Percentiles rank a stretch among this genome's conserved stretches.
phyloP scores from a whole-genome alignment of 1,140 invertebrate genomes.

The Reticulitermes speratus region DNA sequence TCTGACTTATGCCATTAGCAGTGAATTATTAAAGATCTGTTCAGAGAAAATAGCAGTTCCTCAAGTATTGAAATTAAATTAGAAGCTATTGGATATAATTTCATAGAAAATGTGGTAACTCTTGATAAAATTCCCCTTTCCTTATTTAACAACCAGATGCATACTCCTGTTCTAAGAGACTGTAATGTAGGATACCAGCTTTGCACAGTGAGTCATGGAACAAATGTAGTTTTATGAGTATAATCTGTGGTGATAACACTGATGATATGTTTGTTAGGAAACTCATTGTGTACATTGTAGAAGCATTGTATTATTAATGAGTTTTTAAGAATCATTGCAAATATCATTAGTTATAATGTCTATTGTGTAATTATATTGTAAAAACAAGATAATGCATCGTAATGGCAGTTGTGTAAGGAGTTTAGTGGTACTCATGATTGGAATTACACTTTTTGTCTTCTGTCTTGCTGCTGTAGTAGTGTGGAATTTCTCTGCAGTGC shows the following conservation, averaged over 20 bases:
- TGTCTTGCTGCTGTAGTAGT: background rate
- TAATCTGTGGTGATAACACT: constrained; percentile 25
- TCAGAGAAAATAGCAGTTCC: background rate
- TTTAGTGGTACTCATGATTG: background rate
- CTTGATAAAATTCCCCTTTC: background rate
- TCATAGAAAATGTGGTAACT: background rate
- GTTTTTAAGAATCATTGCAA: constrained; percentile 19
- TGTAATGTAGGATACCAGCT: background rate
- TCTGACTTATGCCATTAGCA: background rate
- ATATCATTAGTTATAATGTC: constrained; percentile 19
- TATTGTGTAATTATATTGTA: constrained; percentile 14
- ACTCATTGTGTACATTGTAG: constrained; percentile 22
- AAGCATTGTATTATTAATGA: constrained; percentile 21
- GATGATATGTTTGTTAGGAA: constrained; percentile 20
- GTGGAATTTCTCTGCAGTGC: background rate
- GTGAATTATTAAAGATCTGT: background rate
- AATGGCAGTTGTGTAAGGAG: constrained; percentile 8
- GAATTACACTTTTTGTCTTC: background rate
- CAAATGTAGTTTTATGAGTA: background rate
- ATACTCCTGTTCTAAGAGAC: background rate
- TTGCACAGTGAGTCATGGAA: background rate
- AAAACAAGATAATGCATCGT: constrained; percentile 13
- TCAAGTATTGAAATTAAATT: background rate
- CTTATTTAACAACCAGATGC: background rate
- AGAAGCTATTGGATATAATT: background rate